Base-by-base conservation (phyloP, 2,888 invertebrate species). In the Caenorhabditis auriculariae region DNA sequence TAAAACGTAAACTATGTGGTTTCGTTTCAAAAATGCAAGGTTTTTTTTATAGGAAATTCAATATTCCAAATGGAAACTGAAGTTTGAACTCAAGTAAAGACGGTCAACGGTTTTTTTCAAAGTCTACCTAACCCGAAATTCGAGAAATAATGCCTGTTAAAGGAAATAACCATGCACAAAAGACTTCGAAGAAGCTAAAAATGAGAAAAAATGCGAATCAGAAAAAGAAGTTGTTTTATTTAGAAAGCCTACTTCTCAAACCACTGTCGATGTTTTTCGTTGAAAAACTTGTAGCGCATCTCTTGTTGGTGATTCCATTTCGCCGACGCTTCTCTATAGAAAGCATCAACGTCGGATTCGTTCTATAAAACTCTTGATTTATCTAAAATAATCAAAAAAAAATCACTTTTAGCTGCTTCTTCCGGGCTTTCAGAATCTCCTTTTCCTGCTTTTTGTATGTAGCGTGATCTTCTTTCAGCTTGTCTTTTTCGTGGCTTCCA, bases 201-300 rank as follows among this genome's bases (percentile, higher is more conserved):
- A n/a, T n/a, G n/a, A n/a, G n/a, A n/a, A n/a, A n/a, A n/a, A n/a
- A n/a, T n/a, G n/a, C n/a, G n/a, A n/a, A n/a, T n/a, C n/a, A n/a
- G n/a, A n/a, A n/a, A n/a, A n/a, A n/a, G n/a, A n/a, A n/a, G n/a
- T n/a, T n/a, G n/a, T n/a, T n/a, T n/a, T n/a, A n/a, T n/a, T n/a
- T n/a, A n/a, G n/a, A n/a, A 17, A 15, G 23, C 58, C 47, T 17
- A 67, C 72, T 58, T 64, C 4, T 61, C 39, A 27, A 72, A 65
- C 72, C 70, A 70, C 9, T 58, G 49, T 6, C 59, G 50, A 21
- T 70, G 60, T 47, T 70, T 68, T 19, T 70, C 66, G 41, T 66
- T 52, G 54, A 70, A 72, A 41, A 66, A 72, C 39, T 66, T 70
- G 61, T 72, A 72, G 23, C 72, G 55, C 46, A 72, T 32, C 45